phyloP scores from a whole-genome alignment of 1,140 invertebrate species.

The Subanguina moxae region DNA sequence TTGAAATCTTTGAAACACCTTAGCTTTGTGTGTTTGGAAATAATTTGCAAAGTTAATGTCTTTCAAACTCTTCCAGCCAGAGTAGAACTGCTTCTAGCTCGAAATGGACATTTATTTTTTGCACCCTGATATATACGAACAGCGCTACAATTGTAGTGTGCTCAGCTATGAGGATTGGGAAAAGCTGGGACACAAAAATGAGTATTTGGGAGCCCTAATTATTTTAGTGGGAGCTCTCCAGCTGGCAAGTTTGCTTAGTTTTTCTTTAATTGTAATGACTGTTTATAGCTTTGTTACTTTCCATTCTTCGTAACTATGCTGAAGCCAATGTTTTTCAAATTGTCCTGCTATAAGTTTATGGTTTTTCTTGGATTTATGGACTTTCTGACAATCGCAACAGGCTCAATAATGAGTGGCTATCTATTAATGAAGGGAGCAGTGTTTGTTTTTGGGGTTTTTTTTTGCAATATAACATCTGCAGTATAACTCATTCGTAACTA shows the following conservation, averaged over 20 bases:
- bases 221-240: neutral
- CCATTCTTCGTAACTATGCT: slow-evolving; percentile 29
- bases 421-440: slow-evolving; percentile 1
- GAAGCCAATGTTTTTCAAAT: slow-evolving; percentile 15
- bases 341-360: slow-evolving; percentile 26
- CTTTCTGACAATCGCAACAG: slow-evolving; percentile 1
- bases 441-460: neutral
- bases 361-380: slow-evolving; percentile 9
- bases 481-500: no score
- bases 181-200: neutral
- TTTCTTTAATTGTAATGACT: neutral
- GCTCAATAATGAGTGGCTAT: slow-evolving; percentile 6
- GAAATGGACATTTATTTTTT: slow-evolving; percentile 11
- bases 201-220: neutral
- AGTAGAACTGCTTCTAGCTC: no score
- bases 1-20: no score
- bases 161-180: slow-evolving; percentile 10
- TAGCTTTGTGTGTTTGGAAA: no score
- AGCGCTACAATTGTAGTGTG: slow-evolving; percentile 12
- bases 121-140: neutral
- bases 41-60: no score
- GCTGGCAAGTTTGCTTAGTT: neutral
- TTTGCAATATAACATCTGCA: no score
- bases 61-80: no score
- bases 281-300: slow-evolving; percentile 8